Conservation (phyloP, 2,888 invertebrate species). For the Lasioglossum oenotherae region DNA sequence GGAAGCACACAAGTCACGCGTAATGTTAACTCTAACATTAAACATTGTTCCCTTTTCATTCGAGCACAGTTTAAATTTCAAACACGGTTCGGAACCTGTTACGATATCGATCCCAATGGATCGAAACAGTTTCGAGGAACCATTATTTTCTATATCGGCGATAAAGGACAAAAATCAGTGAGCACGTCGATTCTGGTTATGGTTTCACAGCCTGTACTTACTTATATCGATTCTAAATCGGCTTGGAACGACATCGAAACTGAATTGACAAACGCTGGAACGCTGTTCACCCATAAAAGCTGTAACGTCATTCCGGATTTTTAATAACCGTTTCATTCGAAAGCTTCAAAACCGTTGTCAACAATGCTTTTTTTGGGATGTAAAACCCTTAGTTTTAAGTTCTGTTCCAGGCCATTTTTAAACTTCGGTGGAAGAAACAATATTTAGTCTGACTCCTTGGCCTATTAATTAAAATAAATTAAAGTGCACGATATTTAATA, state of each 20-base stretch:
- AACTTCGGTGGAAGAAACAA: not conserved
- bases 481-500: not conserved
- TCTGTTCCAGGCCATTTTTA: not conserved
- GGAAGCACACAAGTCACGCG: not conserved
- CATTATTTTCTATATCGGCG: not conserved
- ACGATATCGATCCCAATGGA: not conserved
- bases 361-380: not conserved
- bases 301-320: not conserved
- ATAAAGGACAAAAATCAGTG: not conserved
- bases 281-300: not conserved
- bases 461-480: not conserved
- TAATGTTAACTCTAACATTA: not conserved
- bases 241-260: not conserved
- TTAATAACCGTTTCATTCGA: not conserved
- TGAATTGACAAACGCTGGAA: not conserved
- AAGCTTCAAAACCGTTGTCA: not conserved
- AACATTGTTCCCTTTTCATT: not conserved
- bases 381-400: not conserved
- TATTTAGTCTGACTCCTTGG: not conserved
- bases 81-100: not conserved
- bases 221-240: conserved; percentile 4
- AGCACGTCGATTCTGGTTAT: conserved; percentile 1
- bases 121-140: not conserved
- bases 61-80: not conserved
- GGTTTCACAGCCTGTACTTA: not conserved